These are phyloP conservation scores for Baronia brevicornis DNA, from an alignment of 2,888 invertebrate genomes.

Conservation along the genomic window DNA sequence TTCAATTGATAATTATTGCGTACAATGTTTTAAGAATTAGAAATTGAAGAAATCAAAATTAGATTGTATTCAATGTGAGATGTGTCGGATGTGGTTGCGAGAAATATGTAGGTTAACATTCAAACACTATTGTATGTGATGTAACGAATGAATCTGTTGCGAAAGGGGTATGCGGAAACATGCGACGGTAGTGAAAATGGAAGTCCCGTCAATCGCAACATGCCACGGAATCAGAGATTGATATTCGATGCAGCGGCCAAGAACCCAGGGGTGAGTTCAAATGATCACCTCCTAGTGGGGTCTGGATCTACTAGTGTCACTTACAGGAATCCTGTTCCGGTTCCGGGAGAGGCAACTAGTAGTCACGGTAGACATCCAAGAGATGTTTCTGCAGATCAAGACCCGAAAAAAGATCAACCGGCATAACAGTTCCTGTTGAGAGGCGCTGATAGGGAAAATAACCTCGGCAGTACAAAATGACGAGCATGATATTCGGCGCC, in stretches of 20 bases:
- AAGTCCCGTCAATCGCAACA: slow-evolving; percentile 10
- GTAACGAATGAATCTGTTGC: slow-evolving; percentile 8
- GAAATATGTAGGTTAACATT: too few relatives aligned
- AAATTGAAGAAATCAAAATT: too few relatives aligned
- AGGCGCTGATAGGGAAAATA: not conserved
- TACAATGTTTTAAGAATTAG: too few relatives aligned
- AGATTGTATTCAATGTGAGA: too few relatives aligned
- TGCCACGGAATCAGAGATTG: slow-evolving; percentile 16
- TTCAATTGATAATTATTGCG: too few relatives aligned
- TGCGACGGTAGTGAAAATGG: not conserved
- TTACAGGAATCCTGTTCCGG: slow-evolving; percentile 20
- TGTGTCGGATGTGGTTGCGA: too few relatives aligned
- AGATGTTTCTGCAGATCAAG: slow-evolving; percentile 21
- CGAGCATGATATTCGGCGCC: slow-evolving; percentile 3
- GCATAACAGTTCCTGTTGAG: slow-evolving; percentile 10
- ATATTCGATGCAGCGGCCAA: slow-evolving; percentile 18
- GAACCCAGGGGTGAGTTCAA: slow-evolving; percentile 9
- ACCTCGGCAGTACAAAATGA: not conserved
- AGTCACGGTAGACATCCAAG: slow-evolving; percentile 20
- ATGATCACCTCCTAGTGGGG: slow-evolving; percentile 18
- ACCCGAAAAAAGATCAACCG: slow-evolving; percentile 16
- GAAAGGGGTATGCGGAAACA: slow-evolving; percentile 10
- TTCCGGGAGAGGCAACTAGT: slow-evolving; percentile 18
- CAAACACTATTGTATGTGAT: not conserved
- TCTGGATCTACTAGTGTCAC: slow-evolving; percentile 20